Evolutionary conservation across 2,888 invertebrate genomes (phyloP).

Genomic region (Agrochola macilenta): DNA sequence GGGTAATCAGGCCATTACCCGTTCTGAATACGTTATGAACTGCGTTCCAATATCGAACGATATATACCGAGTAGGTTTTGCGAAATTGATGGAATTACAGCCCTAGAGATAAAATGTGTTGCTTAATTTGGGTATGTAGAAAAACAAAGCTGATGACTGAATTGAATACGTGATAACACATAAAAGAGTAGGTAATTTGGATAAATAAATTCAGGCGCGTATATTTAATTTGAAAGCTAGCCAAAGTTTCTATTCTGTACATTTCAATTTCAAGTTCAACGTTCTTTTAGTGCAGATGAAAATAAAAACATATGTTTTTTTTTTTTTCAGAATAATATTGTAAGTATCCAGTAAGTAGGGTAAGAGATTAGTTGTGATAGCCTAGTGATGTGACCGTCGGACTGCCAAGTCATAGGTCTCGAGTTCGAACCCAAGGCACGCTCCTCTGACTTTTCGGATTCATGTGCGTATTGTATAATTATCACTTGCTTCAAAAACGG

Average conservation of each 20-base stretch:
- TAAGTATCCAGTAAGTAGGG: too few species aligned
- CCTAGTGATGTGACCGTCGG: too few species aligned
- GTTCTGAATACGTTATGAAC: conserved; percentile 74
- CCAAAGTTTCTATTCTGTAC: background rate
- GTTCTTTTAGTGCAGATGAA: background rate
- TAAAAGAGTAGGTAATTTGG: background rate
- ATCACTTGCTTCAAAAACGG: too few species aligned
- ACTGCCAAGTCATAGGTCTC: too few species aligned
- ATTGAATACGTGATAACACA: conserved; percentile 8
- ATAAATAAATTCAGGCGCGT: background rate
- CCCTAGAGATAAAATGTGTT: conserved; percentile 29
- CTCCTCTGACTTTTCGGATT: too few species aligned
- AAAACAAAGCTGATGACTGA: conserved; percentile 21
- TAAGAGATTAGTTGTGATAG: too few species aligned
- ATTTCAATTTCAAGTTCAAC: background rate
- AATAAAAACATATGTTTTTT: background rate
- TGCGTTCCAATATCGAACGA: conserved; percentile 59
- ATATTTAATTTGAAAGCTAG: conserved; percentile 21
- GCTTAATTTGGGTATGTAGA: conserved; percentile 30
- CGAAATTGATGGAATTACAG: conserved; percentile 59
- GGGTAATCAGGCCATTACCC: conserved; percentile 78
- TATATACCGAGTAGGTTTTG: conserved; percentile 36
- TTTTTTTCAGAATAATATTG: too few species aligned
- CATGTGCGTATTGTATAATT: too few species aligned
- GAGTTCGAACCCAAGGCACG: too few species aligned